These are phyloP conservation scores for Coptodon rendalli DNA, from an alignment of 2,113 vertebrate species.

Conservation along the genomic window DNA sequence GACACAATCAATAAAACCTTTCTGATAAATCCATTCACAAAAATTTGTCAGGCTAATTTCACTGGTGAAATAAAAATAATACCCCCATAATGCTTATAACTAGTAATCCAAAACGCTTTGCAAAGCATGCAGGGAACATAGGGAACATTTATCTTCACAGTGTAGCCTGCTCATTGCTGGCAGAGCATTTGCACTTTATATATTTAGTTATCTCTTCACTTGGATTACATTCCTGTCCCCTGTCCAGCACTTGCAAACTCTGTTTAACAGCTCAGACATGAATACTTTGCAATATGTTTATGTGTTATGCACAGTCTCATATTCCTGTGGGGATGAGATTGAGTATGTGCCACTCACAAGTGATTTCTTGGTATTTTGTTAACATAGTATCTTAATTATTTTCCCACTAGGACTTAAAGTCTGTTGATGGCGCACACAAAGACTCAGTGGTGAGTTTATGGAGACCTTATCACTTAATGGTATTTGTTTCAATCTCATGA, in stretches of 20 bases:
- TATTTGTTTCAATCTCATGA: constrained; percentile 50
- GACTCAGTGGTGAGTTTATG: constrained; percentile 39
- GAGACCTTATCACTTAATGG: constrained; percentile 43
- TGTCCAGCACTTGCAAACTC: background rate
- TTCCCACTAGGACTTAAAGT: background rate
- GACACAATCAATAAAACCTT: background rate
- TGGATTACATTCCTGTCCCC: background rate
- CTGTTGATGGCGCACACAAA: constrained; percentile 10
- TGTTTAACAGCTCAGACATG: background rate
- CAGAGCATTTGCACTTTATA: background rate
- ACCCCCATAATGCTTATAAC: background rate
- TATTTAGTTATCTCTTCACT: background rate
- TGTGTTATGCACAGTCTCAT: background rate
- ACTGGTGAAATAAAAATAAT: background rate
- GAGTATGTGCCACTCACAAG: background rate
- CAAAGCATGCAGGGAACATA: background rate
- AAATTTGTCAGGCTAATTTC: background rate
- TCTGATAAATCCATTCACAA: background rate
- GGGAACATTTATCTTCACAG: background rate
- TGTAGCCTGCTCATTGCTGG: background rate
- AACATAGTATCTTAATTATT: background rate
- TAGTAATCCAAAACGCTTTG: constrained; percentile 3
- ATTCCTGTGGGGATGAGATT: background rate
- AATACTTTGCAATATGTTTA: background rate
- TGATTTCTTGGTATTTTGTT: background rate